A percentile compares a stretch with the other conserved stretches of the same genome.
phyloP scores from a whole-genome alignment of 2,888 invertebrate genomes.

The Erebia epiphron region DNA sequence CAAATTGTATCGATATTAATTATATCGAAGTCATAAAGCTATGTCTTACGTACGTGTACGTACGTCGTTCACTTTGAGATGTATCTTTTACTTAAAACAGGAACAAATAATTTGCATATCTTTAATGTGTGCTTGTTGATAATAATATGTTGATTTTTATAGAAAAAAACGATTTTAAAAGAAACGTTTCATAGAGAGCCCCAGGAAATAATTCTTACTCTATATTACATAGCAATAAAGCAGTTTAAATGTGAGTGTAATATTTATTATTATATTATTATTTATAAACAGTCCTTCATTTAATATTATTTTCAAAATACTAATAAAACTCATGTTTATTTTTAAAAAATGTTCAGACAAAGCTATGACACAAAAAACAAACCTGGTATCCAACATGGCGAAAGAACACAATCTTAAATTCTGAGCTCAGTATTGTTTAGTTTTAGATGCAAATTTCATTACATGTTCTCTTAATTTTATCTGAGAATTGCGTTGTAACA shows the following conservation, averaged over 20 bases:
- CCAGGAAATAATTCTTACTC: too few species aligned
- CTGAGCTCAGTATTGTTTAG: constrained; percentile 3
- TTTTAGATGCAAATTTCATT: not conserved
- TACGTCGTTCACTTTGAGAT: not conserved
- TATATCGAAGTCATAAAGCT: constrained; percentile 25
- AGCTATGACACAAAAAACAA: not conserved
- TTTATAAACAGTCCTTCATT: too few species aligned
- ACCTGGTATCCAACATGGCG: not conserved
- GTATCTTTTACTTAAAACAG: not conserved
- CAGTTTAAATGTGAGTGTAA: too few species aligned
- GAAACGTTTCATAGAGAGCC: too few species aligned
- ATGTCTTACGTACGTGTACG: not conserved
- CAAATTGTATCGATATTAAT: constrained; percentile 34
- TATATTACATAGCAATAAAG: too few species aligned
- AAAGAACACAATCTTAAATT: not conserved
- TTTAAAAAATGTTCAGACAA: not conserved
- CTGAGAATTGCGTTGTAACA: constrained; percentile 28
- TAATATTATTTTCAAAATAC: too few species aligned
- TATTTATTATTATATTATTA: too few species aligned
- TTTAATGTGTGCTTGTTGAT: not conserved
- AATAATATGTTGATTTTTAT: not conserved
- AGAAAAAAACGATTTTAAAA: not conserved
- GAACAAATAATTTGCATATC: not conserved
- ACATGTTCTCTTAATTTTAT: not conserved
- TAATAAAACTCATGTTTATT: too few species aligned